A percentile compares a stretch with the other conserved stretches of the same genome.
These are phyloP conservation scores for Dynastes tityus DNA, from an alignment of 2,888 invertebrate genomes.

Conservation along the genomic window DNA sequence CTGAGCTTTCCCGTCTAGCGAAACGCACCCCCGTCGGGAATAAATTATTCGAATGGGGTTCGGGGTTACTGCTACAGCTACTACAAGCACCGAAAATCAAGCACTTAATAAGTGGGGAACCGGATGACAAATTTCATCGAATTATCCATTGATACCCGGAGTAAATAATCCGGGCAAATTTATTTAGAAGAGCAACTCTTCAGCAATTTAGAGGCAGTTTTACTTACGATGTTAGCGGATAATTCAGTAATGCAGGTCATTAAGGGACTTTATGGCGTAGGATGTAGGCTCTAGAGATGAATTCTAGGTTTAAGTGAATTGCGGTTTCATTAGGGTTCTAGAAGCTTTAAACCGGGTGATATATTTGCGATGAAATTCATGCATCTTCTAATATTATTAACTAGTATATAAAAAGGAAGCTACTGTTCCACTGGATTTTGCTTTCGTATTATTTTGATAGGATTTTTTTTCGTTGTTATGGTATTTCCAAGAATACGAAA, in stretches of 20 bases:
- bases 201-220: constrained; percentile 20
- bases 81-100: constrained; percentile 54
- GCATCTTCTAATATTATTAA: no score
- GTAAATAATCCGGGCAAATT: constrained; percentile 59
- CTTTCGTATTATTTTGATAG: no score
- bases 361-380: no score
- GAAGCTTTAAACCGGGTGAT: neutral
- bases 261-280: constrained; percentile 40
- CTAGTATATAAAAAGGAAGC: no score
- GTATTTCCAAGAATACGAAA: no score
- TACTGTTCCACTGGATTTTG: no score
- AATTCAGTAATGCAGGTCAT: constrained; percentile 52
- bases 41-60: constrained; percentile 57
- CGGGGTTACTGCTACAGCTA: constrained; percentile 46
- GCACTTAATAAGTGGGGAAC: constrained; percentile 56
- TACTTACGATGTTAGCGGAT: constrained; percentile 48
- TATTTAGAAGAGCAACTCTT: constrained; percentile 53
- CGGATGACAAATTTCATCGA: constrained; percentile 61
- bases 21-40: constrained; percentile 52
- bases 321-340: constrained; percentile 29
- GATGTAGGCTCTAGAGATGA: constrained; percentile 24
- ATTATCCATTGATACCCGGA: constrained; percentile 58
- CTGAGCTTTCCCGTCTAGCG: constrained; percentile 10
- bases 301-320: constrained; percentile 39
- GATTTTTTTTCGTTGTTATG: no score